These are phyloP conservation scores for Abscondita cerata DNA, from an alignment of 2,888 invertebrate species.

Conservation along the genomic window DNA sequence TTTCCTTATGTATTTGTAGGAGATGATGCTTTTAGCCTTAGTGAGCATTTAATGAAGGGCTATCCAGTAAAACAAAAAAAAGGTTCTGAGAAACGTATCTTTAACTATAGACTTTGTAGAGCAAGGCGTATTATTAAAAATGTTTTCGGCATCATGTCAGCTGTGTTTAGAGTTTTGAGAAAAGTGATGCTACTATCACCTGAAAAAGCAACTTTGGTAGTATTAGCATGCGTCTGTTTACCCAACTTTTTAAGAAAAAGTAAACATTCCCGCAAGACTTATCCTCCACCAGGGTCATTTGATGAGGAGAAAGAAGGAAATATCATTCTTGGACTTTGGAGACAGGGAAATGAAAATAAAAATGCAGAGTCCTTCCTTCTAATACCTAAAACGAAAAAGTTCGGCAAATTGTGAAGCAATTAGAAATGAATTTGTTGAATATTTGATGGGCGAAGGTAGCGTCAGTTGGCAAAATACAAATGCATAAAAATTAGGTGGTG, in stretches of 20 bases:
- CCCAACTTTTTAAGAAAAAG: too few relatives aligned
- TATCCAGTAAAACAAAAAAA: constrained; percentile 28
- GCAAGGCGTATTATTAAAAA: constrained; percentile 20
- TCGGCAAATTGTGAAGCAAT: too few relatives aligned
- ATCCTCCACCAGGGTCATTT: constrained; percentile 31
- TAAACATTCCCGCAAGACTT: constrained; percentile 26
- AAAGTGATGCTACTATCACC: constrained; percentile 33
- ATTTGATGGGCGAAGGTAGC: too few relatives aligned
- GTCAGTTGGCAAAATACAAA: too few relatives aligned
- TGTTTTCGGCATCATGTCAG: constrained; percentile 34
- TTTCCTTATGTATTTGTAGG: too few relatives aligned
- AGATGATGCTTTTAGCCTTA: constrained; percentile 21
- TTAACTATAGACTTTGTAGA: constrained; percentile 22
- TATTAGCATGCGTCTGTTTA: constrained; percentile 28
- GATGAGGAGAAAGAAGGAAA: constrained; percentile 31
- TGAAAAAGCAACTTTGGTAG: constrained; percentile 30
- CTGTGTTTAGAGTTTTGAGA: constrained; percentile 33
- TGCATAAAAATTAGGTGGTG: too few relatives aligned
- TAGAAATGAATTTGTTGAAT: too few relatives aligned
- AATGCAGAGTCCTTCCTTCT: too few relatives aligned
- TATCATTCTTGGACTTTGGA: constrained; percentile 14
- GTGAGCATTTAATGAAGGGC: constrained; percentile 30
- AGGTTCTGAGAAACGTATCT: constrained; percentile 27
- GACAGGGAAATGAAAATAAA: constrained; percentile 12
- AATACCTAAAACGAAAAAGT: too few relatives aligned